phyloP scores from a whole-genome alignment of 2,888 invertebrate genomes.

The Dichetophora obliterata region DNA sequence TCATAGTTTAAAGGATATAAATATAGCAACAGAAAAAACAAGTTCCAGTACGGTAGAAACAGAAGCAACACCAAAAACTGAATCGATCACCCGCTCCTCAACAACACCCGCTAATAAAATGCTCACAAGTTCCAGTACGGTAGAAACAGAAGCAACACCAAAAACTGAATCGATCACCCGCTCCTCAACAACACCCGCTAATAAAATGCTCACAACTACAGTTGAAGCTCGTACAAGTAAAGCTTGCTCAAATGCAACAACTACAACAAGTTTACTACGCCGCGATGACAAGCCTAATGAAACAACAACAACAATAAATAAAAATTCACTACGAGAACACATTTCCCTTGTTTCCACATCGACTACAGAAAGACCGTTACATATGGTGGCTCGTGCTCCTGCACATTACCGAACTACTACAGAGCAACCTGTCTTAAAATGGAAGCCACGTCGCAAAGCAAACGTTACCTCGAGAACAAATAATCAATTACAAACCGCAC shows the following conservation, averaged over 20 bases:
- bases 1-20: slow-evolving; percentile 40
- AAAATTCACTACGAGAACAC: slow-evolving; percentile 9
- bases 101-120: no score
- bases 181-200: slow-evolving; percentile 2
- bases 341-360: slow-evolving; percentile 55
- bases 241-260: slow-evolving; percentile 13
- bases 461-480: slow-evolving; percentile 33
- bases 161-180: slow-evolving; percentile 3
- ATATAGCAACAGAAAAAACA: slow-evolving; percentile 35
- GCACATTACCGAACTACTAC: slow-evolving; percentile 53
- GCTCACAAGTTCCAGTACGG: slow-evolving; percentile 28
- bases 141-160: slow-evolving; percentile 30
- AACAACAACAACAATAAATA: not conserved
- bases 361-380: slow-evolving; percentile 54
- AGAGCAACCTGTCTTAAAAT: slow-evolving; percentile 62
- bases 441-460: slow-evolving; percentile 63
- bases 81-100: not conserved
- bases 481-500: not conserved
- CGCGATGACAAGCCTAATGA: not conserved
- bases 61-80: slow-evolving; percentile 22
- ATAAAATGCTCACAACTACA: slow-evolving; percentile 32
- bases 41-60: slow-evolving; percentile 27
- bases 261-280: slow-evolving; percentile 7
- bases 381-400: slow-evolving; percentile 56
- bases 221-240: not conserved